Evolutionary conservation across 2,113 vertebrate species (phyloP).

Genomic region (Phyllopteryx taeniolatus): DNA sequence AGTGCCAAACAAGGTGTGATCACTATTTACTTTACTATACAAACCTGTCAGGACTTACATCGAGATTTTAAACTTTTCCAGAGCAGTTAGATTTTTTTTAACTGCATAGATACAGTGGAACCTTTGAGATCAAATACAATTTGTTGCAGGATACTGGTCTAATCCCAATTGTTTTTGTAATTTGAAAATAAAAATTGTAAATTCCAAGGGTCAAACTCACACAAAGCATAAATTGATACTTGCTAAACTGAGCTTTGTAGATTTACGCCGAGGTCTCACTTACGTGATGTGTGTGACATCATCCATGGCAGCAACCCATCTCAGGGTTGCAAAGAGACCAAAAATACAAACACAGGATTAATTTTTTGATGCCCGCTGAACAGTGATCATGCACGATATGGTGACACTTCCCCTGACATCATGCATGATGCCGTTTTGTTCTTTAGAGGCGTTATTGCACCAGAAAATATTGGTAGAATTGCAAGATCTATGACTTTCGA

Average conservation of each 20-base stretch:
- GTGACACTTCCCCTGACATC: not conserved
- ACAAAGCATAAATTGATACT: too few species aligned
- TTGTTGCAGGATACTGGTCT: too few species aligned
- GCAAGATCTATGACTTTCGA: constrained; percentile 26
- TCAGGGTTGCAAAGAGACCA: too few species aligned
- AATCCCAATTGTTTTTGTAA: too few species aligned
- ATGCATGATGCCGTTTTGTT: not conserved
- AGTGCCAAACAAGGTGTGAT: constrained; percentile 3
- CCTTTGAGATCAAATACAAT: not conserved
- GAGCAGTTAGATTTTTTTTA: not conserved
- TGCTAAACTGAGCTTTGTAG: too few species aligned
- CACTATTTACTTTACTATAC: constrained; percentile 19
- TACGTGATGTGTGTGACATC: too few species aligned
- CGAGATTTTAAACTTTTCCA: not conserved
- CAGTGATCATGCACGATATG: not conserved
- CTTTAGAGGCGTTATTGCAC: not conserved
- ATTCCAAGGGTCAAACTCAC: too few species aligned
- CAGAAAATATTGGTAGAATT: not conserved
- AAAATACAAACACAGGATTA: too few species aligned
- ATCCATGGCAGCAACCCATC: too few species aligned
- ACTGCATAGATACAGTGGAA: not conserved
- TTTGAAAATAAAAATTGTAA: too few species aligned
- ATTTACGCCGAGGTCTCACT: too few species aligned
- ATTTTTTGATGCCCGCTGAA: not conserved
- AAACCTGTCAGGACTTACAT: constrained; percentile 4